phyloP scores from a whole-genome alignment of 2,113 vertebrate species.

The Gopherus evgoodei region DNA sequence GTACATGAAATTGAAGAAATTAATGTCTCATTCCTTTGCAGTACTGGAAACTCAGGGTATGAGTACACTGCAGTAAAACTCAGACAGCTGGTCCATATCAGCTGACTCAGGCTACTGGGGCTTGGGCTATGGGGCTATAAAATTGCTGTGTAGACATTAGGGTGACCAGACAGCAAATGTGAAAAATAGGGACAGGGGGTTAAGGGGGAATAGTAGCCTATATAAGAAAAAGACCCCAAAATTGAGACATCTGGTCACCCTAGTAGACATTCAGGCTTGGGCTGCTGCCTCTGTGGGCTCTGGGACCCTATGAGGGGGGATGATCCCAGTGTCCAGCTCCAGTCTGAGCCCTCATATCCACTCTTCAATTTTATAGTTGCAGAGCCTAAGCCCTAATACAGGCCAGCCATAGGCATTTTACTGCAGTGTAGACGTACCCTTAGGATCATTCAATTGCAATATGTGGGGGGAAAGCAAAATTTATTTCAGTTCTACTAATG shows the following conservation, averaged over 20 bases:
- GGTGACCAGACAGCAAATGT: no score
- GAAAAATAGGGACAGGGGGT: no score
- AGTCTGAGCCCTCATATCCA: no score
- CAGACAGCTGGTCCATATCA: neutral
- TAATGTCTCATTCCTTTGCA: neutral
- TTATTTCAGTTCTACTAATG: conserved; percentile 42
- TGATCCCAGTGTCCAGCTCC: no score
- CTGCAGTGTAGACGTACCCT: neutral
- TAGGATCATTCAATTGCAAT: neutral
- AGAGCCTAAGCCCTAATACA: neutral
- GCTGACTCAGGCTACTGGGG: neutral
- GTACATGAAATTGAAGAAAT: neutral
- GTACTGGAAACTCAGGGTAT: neutral
- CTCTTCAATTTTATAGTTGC: no score
- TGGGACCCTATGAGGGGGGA: neutral
- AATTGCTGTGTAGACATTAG: neutral
- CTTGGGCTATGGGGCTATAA: neutral
- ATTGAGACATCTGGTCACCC: no score
- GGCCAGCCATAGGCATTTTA: neutral
- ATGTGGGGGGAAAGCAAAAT: neutral
- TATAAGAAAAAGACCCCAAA: no score
- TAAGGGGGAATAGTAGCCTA: no score
- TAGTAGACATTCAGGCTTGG: neutral
- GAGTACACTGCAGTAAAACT: neutral
- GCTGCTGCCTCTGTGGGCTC: neutral